Conservation (phyloP, 2,797 vertebrate species). For the Etheostoma perlongum region DNA sequence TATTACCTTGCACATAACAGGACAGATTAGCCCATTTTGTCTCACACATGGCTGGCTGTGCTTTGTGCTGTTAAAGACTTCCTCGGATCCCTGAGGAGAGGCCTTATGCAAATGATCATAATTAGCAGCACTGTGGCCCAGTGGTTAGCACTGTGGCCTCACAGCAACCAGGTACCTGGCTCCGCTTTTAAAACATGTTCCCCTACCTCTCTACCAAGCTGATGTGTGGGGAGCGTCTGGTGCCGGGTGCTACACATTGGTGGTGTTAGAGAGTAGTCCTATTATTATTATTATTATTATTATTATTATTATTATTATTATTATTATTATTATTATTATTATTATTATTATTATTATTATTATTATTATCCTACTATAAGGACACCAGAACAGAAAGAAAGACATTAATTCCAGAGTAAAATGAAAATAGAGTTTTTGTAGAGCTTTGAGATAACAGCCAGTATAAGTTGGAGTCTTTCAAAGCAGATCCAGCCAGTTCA, state of each 20-base stretch:
- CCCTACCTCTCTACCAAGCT: too few relatives aligned
- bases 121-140: too few relatives aligned
- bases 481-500: conserved; percentile 19
- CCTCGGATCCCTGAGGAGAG: conserved; percentile 39
- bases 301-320: too few relatives aligned
- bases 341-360: too few relatives aligned
- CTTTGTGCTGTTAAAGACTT: conserved; percentile 9
- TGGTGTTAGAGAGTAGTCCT: too few relatives aligned
- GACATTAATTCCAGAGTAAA: conserved; percentile 40
- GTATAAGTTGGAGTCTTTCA: conserved; percentile 46
- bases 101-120: conserved; percentile 4
- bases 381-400: conserved; percentile 48
- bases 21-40: conserved; percentile 37
- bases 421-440: conserved; percentile 5
- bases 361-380: conserved; percentile 10
- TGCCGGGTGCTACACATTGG: too few relatives aligned
- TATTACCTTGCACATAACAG: conserved; percentile 12
- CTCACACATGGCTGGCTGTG: conserved; percentile 34
- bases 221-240: too few relatives aligned
- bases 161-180: too few relatives aligned
- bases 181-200: too few relatives aligned
- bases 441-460: conserved; percentile 34
- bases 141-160: too few relatives aligned
- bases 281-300: too few relatives aligned
- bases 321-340: too few relatives aligned